These are phyloP conservation scores for Carassius gibelio DNA, from an alignment of 2,113 vertebrate species.

Conservation along the genomic window DNA sequence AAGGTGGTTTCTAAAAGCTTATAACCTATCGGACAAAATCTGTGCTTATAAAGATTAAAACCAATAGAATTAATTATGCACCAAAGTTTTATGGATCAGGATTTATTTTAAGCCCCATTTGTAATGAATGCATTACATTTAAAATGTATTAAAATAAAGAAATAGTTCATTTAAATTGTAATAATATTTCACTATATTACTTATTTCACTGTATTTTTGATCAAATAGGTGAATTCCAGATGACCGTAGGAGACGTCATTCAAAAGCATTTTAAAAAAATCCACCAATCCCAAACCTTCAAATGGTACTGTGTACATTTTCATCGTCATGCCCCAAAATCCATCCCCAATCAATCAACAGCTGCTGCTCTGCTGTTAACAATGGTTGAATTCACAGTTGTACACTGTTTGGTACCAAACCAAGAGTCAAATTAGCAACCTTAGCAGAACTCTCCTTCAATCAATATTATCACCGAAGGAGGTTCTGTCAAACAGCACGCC, in stretches of 20 bases:
- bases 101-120: neutral
- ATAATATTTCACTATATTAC: neutral
- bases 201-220: neutral
- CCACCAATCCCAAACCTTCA: neutral
- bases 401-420: neutral
- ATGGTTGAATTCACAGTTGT: neutral
- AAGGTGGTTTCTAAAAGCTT: neutral
- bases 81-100: neutral
- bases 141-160: neutral
- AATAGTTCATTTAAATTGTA: neutral
- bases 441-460: neutral
- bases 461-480: constrained; percentile 11
- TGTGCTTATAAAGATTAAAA: neutral
- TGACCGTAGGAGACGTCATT: neutral
- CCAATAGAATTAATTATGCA: neutral
- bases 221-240: neutral
- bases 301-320: neutral
- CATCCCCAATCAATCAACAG: neutral
- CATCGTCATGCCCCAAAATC: neutral
- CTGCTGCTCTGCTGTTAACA: neutral
- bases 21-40: neutral
- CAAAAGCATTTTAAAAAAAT: neutral
- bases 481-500: constrained; percentile 23
- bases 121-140: neutral
- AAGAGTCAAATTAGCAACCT: neutral